Conservation (phyloP, 2,113 vertebrate genomes). For the Serinus canaria region DNA sequence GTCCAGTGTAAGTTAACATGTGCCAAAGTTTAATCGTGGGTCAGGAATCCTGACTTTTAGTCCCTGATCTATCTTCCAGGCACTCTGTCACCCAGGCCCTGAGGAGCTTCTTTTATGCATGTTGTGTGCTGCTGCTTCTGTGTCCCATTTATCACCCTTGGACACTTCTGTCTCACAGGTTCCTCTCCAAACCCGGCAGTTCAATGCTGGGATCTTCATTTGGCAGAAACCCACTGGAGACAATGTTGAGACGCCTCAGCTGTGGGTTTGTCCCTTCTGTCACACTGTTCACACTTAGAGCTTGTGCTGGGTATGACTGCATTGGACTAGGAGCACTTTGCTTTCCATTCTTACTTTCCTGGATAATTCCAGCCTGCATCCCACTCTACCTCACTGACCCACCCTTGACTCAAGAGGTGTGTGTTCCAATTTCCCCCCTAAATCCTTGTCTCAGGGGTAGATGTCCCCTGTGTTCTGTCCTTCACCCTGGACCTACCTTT, state of each 20-base stretch:
- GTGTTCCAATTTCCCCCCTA: background rate
- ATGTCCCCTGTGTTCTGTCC: background rate
- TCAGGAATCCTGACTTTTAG: background rate
- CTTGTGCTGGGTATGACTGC: background rate
- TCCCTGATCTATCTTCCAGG: background rate
- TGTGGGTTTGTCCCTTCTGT: background rate
- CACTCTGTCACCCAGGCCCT: background rate
- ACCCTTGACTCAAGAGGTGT: background rate
- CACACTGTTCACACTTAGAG: background rate
- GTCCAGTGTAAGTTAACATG: background rate
- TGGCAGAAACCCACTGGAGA: background rate
- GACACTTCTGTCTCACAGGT: background rate
- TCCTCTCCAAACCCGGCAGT: background rate
- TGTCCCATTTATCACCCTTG: background rate
- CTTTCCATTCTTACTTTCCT: background rate
- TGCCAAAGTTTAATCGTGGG: background rate
- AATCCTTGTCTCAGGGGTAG: background rate
- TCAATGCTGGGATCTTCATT: background rate
- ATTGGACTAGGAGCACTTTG: background rate
- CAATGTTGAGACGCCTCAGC: background rate
- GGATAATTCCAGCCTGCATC: background rate
- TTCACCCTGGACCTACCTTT: background rate
- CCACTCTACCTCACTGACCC: background rate
- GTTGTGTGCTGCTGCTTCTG: background rate
- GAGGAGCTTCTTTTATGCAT: background rate